Base-by-base conservation (phyloP, 2,888 invertebrate genomes). In the Lasioglossum morio region DNA sequence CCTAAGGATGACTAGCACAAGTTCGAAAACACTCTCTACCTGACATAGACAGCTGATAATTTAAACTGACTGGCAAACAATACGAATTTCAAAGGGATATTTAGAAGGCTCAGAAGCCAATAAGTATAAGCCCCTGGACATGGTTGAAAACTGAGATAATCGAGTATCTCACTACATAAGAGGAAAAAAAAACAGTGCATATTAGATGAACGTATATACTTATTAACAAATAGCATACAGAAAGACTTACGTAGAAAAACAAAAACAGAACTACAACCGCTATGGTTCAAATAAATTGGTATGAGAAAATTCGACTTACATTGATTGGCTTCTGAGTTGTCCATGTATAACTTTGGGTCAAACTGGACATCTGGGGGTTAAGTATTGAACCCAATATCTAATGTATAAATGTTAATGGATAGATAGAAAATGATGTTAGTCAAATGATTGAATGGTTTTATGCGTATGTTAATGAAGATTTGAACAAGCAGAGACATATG, bases 321-420 rank as follows among this genome's bases (percentile, higher is more conserved):
- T 57, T 57, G 57, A 57, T 57, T 57, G 57, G 57, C 57, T 57
- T 66, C 66, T 66, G 66, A 66, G 19, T 66, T 66, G 66, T 66
- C 34, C 34, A 66, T 66, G 66, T 66, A 66, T 66, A 66, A 66
- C 34, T 66, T 57, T 57, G 57, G n/a, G 57, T 57, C 57, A 57
- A 57, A 57, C 57, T 57, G 57, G 57, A 57, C 57, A 57, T 57
- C 57, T 57, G 57, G 57, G 57, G 12, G 57, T 57, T 66, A 66
- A 30, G 23, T 66, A 30, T 66, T 34, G 66, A 66, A 66, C 66
- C 57, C 57, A 57, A 57, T 57, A 57, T 57, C 57, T 57, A 57
- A 57, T 57, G 37, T 34, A 34, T 34, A 10, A 34, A 34, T 66
- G 27, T 34, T 34, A 66, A 69, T 37, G 2, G 23, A 69, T 7